These are phyloP conservation scores for Chromobotia macracanthus DNA, from an alignment of 2,797 vertebrate genomes.

Conservation along the genomic window DNA sequence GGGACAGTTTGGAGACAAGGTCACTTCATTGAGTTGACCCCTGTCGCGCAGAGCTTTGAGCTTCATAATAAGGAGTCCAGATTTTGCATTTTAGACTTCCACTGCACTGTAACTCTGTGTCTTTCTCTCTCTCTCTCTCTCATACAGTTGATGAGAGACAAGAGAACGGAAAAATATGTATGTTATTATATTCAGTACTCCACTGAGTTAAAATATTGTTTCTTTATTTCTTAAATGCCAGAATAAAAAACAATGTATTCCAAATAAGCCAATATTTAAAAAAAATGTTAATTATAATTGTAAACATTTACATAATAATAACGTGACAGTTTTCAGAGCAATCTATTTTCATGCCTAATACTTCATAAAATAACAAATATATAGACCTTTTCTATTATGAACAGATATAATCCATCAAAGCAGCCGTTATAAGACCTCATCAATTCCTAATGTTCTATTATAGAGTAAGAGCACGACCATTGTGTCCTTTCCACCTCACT, in stretches of 20 bases:
- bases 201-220: no score
- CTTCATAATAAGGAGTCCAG: constrained; percentile 34
- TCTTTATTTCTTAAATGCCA: no score
- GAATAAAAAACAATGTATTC: no score
- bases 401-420: neutral
- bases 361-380: no score
- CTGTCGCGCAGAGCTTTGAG: constrained; percentile 58
- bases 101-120: constrained; percentile 8
- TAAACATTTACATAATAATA: no score
- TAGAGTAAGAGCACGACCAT: neutral
- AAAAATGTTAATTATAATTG: no score
- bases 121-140: neutral
- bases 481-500: no score
- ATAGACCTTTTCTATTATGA: neutral
- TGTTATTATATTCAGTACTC: neutral
- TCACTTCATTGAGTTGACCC: constrained; percentile 61
- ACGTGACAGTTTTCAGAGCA: neutral
- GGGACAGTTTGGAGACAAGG: constrained; percentile 61
- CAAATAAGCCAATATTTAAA: no score
- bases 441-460: neutral
- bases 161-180: neutral
- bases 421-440: neutral
- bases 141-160: no score
- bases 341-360: no score
- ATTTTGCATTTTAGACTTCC: constrained; percentile 28